Evolutionary conservation across 2,113 vertebrate genomes (phyloP).

Genomic region (Coturnix japonica): DNA sequence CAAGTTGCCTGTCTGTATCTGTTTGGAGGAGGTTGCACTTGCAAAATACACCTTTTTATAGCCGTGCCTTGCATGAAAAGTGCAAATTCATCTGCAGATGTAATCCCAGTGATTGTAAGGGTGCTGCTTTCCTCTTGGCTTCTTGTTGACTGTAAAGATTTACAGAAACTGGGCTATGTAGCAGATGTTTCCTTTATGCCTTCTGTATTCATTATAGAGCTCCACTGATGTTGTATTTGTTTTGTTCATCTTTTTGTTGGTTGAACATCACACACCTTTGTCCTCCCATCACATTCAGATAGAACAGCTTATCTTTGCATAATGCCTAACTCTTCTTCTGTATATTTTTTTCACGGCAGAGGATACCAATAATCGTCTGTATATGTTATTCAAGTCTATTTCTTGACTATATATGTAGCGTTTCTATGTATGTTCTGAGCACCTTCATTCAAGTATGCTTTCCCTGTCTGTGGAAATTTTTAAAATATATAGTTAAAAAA

Average conservation of each 20-base stretch:
- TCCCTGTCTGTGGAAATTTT: not conserved
- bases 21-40: not conserved
- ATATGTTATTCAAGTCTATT: not conserved
- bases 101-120: not conserved
- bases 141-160: not conserved
- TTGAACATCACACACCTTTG: not conserved
- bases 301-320: not conserved
- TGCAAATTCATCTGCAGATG: not conserved
- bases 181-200: conserved; percentile 14
- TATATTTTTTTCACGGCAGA: not conserved
- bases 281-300: not conserved
- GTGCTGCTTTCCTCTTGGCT: not conserved
- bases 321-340: not conserved
- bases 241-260: not conserved
- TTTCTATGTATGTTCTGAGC: not conserved
- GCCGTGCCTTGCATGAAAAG: not conserved
- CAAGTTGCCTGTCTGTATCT: not conserved
- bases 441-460: not conserved
- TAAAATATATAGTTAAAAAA: not conserved
- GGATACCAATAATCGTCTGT: not conserved
- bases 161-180: not conserved
- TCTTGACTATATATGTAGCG: not conserved
- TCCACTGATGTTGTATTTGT: not conserved
- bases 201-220: not conserved
- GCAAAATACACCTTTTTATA: not conserved